Evolutionary conservation across 2,797 vertebrate species (phyloP).

Genomic region (Acrocephalus scirpaceus): DNA sequence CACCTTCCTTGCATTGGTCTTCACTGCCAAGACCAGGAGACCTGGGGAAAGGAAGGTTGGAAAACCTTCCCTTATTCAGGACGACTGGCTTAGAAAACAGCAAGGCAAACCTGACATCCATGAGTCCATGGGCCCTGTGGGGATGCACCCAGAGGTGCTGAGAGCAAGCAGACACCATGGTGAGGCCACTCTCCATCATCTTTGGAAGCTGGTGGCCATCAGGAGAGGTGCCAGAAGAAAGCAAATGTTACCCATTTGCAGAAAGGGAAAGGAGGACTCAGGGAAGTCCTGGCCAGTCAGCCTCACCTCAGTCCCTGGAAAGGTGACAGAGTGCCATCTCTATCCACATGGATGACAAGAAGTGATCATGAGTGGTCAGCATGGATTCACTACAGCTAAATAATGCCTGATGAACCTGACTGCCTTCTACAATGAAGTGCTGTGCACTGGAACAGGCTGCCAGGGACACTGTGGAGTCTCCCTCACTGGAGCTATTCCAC

Average conservation of each 20-base stretch:
- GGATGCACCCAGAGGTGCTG: neutral
- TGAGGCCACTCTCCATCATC: neutral
- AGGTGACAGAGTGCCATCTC: neutral
- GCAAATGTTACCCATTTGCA: neutral
- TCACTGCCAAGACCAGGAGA: neutral
- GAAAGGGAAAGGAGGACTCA: neutral
- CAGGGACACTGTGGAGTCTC: neutral
- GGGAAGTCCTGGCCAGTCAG: neutral
- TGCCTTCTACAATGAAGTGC: neutral
- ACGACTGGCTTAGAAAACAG: neutral
- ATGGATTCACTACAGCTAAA: neutral
- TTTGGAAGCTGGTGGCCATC: neutral
- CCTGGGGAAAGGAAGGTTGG: neutral
- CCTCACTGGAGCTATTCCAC: neutral
- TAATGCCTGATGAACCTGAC: neutral
- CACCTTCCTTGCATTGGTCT: neutral
- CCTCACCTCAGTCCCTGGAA: neutral
- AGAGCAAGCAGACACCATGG: neutral
- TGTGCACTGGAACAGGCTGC: neutral
- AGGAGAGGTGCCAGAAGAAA: neutral
- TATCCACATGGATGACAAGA: neutral
- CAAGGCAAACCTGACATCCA: neutral
- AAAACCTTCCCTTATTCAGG: neutral
- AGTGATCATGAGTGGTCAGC: neutral
- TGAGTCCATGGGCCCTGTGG: neutral